Evolutionary conservation across 1,140 invertebrate genomes (phyloP).

Genomic region (Leptinotarsa defecta): DNA sequence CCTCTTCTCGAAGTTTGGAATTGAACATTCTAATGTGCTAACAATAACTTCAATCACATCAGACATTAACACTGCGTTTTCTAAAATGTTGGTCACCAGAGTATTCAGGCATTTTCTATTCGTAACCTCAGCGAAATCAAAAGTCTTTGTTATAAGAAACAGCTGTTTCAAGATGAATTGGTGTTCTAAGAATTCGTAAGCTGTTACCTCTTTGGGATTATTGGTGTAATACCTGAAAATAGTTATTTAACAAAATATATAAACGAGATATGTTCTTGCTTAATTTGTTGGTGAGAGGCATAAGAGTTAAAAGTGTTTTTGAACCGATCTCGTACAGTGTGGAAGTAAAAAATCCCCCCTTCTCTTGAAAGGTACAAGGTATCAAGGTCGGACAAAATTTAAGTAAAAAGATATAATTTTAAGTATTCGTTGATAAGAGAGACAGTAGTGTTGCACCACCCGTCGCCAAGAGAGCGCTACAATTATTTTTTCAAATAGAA

Average conservation of each 20-base stretch:
- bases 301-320: too few relatives aligned
- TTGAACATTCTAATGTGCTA: slow-evolving; percentile 25
- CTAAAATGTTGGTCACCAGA: slow-evolving; percentile 29
- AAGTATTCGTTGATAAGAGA: too few relatives aligned
- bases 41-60: slow-evolving; percentile 31
- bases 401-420: too few relatives aligned
- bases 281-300: too few relatives aligned
- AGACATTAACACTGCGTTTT: slow-evolving; percentile 27
- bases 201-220: slow-evolving; percentile 15
- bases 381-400: too few relatives aligned
- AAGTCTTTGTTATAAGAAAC: slow-evolving; percentile 29
- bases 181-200: slow-evolving; percentile 29
- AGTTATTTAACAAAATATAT: background rate
- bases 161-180: slow-evolving; percentile 37
- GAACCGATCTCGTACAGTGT: too few relatives aligned
- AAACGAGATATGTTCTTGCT: background rate
- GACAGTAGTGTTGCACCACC: too few relatives aligned
- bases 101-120: slow-evolving; percentile 23
- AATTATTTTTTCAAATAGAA: too few relatives aligned
- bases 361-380: too few relatives aligned
- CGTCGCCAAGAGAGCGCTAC: too few relatives aligned
- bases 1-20: slow-evolving; percentile 20
- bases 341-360: too few relatives aligned
- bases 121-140: slow-evolving; percentile 29
- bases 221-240: slow-evolving; percentile 24